Evolutionary conservation across 1,140 invertebrate species (phyloP).

Genomic region (Sipha flava): DNA sequence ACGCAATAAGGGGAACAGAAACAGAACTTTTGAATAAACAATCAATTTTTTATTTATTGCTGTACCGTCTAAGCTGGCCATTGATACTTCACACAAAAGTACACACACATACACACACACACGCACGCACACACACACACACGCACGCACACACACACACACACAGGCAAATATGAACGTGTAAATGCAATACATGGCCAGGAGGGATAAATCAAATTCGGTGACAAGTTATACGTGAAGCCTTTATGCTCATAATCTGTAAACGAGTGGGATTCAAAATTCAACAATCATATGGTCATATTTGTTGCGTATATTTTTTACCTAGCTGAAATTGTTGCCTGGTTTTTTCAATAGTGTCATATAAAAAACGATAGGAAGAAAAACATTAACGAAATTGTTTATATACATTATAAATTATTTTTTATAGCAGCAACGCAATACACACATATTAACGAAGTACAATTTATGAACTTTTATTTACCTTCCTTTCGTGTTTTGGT

Average conservation of each 20-base stretch:
- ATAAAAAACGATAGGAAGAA: no score
- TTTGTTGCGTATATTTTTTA: neutral
- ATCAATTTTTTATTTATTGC: slow-evolving; percentile 24
- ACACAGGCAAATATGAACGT: neutral
- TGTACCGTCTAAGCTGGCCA: neutral
- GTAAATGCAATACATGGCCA: neutral
- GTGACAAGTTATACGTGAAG: slow-evolving; percentile 10
- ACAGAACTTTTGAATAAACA: slow-evolving; percentile 31
- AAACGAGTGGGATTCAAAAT: neutral
- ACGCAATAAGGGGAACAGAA: neutral
- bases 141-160: no score
- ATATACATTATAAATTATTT: no score
- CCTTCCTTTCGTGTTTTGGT: no score
- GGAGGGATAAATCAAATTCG: slow-evolving; percentile 25
- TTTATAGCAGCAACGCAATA: no score
- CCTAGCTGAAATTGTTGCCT: no score
- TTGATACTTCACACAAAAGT: neutral
- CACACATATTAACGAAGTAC: no score
- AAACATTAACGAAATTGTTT: no score
- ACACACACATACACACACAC: neutral
- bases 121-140: neutral
- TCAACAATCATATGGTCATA: neutral
- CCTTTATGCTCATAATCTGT: slow-evolving; percentile 6
- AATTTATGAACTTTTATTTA: no score
- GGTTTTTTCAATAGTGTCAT: no score